Evolutionary conservation across 2,113 vertebrate genomes (phyloP), one percentile per base, ranked within the genome.

Genomic region (Siphamia tubifer): DNA sequence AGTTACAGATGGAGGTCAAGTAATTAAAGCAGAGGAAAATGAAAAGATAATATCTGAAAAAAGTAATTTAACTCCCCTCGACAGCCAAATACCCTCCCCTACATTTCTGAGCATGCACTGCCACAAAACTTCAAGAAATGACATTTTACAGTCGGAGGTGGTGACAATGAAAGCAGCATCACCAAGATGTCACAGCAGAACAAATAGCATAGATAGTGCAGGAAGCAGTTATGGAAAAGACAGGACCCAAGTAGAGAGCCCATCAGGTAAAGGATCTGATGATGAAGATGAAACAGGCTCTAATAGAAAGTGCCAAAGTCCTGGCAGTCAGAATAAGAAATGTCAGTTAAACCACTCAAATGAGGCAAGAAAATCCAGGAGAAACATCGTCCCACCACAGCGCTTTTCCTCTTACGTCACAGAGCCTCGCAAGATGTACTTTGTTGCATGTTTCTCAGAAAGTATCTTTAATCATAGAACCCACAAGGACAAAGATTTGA

Each of bases 361-460:
- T 16, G 82, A 79, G 25, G 35, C 82, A 56, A 74, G 81, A 63
- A 94, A 91, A 90, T 92, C 89, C 11, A 94, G 91, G 77, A 89
- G 94, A 81, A 95, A 87, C 49, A 91, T 96, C 77, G 93, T 96
- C n/a, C 94, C 93, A 34, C 95, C 96, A 47, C 93, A 93, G 3
- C 92, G 94, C 81, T 96, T 94, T 61, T 95, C 95, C 30, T 92
- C 95, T 10, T 98, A 96, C 63, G 93, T 98, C 36, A 96, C 94
- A 15, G 95, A 96, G 75, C 90, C 90, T 45, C 86, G 89, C 52
- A 91, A 91, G 36, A 92, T 92, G 91, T 90, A 82, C 74, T 89
- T 86, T 79, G 81, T 87, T 48, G 89, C 87, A 12, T 91, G 88
- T 84, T 90, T 92, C 79, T 86, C 91, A 74, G 94, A 95, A 68